Percentiles rank a stretch among this genome's conserved stretches.
Conservation (phyloP, 2,888 invertebrate genomes). For the Stenolophus ochropezus region DNA sequence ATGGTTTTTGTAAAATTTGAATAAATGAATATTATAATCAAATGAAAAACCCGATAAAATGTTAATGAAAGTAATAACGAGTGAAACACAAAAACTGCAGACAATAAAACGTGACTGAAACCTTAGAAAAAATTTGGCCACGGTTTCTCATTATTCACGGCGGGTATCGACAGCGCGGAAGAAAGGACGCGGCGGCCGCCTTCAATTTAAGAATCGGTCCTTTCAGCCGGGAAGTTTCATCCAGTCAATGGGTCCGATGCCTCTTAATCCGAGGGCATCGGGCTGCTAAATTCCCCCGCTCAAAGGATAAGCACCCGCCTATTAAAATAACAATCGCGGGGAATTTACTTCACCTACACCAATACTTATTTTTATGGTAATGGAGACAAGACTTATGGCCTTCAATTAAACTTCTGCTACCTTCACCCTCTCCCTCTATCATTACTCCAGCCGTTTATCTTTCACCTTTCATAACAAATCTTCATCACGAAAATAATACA, state of each 20-base stretch:
- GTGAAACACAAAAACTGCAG: not conserved
- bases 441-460: no score
- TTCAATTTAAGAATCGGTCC: conserved; percentile 55
- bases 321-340: conserved; percentile 52
- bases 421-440: no score
- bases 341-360: conserved; percentile 21
- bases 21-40: not conserved
- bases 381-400: not conserved
- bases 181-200: conserved; percentile 9
- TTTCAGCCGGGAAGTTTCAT: conserved; percentile 53
- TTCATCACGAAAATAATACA: no score
- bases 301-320: conserved; percentile 48
- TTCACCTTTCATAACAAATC: no score
- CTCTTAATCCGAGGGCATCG: conserved; percentile 56
- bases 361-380: conserved; percentile 31
- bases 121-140: conserved; percentile 13
- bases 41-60: not conserved
- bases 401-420: not conserved
- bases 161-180: conserved; percentile 9
- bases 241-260: conserved; percentile 54
- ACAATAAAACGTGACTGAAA: conserved; percentile 30
- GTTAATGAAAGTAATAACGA: conserved; percentile 19
- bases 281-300: conserved; percentile 54
- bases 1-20: not conserved
- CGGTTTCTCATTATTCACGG: conserved; percentile 29